phyloP scores from a whole-genome alignment of 2,888 invertebrate species.

The Eristalinus aeneus region DNA sequence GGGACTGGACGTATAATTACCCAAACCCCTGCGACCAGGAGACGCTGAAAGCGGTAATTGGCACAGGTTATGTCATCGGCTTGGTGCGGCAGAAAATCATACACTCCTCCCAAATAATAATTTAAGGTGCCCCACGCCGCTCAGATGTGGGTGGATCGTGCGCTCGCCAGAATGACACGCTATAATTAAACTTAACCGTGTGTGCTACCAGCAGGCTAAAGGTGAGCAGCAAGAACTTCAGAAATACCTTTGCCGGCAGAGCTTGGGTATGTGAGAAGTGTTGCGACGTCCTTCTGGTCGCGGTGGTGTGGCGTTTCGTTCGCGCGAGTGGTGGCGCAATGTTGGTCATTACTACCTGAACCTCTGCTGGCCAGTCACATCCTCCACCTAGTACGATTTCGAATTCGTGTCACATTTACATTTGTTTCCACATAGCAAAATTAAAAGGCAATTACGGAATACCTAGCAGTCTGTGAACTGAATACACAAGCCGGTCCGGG shows the following conservation, averaged over 20 bases:
- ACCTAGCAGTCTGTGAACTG: constrained; percentile 2
- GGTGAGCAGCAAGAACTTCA: neutral
- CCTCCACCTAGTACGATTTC: neutral
- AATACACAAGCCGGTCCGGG: neutral
- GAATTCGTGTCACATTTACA: constrained; percentile 1
- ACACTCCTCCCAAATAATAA: constrained; percentile 48
- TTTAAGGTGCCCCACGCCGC: constrained; percentile 14
- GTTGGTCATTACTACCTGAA: neutral
- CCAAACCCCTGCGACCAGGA: neutral
- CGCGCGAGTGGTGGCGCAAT: neutral
- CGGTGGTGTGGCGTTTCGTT: neutral
- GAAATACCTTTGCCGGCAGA: neutral
- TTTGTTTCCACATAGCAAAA: constrained; percentile 9
- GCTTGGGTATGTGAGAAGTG: neutral
- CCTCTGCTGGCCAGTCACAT: neutral
- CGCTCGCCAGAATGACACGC: neutral
- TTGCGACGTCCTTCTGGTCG: neutral
- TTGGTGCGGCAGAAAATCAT: neutral
- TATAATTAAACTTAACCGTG: neutral
- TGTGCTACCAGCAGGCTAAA: neutral
- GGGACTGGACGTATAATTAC: neutral
- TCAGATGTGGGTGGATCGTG: constrained; percentile 10
- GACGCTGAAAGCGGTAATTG: constrained; percentile 6
- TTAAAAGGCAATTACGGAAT: constrained; percentile 6
- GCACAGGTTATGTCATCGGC: neutral